A percentile compares a stretch with the other conserved stretches of the same genome.
Conservation (phyloP, 2,888 invertebrate genomes). For the Lymantria dispar region DNA sequence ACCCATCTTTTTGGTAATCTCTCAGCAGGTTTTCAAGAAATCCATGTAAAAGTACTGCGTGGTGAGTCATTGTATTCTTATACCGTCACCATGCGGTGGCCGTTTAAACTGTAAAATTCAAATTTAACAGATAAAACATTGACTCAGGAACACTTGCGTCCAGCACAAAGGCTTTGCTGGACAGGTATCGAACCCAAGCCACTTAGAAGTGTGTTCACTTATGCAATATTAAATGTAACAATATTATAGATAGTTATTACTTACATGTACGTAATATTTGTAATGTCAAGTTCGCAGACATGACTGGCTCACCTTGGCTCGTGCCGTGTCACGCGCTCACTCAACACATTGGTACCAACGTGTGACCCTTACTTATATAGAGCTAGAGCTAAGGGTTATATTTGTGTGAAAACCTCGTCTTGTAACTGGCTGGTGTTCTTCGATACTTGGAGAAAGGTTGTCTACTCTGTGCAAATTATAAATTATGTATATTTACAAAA, state of each 20-base stretch:
- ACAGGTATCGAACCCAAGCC: no score
- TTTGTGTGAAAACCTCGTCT: slow-evolving; percentile 8
- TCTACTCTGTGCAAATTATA: neutral
- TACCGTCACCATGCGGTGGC: no score
- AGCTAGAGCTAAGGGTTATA: neutral
- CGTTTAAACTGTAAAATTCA: no score
- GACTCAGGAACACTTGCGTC: no score
- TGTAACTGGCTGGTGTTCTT: slow-evolving; percentile 12
- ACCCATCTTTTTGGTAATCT: no score
- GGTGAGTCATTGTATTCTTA: no score
- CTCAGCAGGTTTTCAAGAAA: no score
- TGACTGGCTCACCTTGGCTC: slow-evolving; percentile 30
- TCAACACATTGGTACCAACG: neutral
- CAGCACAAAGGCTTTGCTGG: no score
- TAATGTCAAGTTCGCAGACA: slow-evolving; percentile 45
- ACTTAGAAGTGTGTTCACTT: no score
- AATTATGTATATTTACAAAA: neutral
- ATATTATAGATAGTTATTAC: neutral
- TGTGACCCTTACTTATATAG: slow-evolving; percentile 6
- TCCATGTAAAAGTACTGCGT: no score
- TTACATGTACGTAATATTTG: neutral
- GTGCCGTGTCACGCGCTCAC: neutral
- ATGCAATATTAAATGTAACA: no score
- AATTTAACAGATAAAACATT: no score
- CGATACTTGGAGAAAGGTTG: neutral